Evolutionary conservation across 2,888 invertebrate genomes (phyloP), one percentile per base, ranked within the genome.

Genomic region (Dasypolia templi): DNA sequence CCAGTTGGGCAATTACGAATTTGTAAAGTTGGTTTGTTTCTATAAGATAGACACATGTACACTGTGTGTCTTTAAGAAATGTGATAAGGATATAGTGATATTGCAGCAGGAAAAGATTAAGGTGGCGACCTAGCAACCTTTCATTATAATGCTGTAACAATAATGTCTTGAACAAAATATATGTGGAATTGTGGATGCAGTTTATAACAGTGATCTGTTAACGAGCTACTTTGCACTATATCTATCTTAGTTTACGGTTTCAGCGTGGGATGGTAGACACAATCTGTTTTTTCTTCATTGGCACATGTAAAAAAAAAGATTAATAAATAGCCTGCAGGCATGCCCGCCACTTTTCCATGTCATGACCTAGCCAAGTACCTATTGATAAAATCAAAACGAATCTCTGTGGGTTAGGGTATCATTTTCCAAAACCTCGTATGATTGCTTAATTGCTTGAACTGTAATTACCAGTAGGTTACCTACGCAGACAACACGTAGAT

Each of bases 261-360:
- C 12, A 32, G 76, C 79, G 82, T 79, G 65, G 70, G 82, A 76
- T 22, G 82, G 22, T 42, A 68, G 68, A 79, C 81, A 59, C 32
- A 63, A 59, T 81, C 82, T 76, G 79, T 32, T 66, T 81, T 81
- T 29, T 69, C 61, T 79, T 70, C n/a, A 59, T 59, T 77, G 29
- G 11, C 66, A 82, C 70, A 58, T 66, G 19, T 6, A 6, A 5
- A 51, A 69, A 70, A 53, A 66, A 66, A 49, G 46, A 22, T 71
- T 58, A 81, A 39, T 65, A 65, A 75, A 53, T 26, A 55, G n/a
- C 32, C 6, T 26, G 32, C 42, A 1, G n/a, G 46, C 62, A 44
- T 65, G 51, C 17, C 9, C 6, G 14, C 44, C 29, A 65, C 63
- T 59, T 65, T 22, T 22, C 35, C 17, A 59, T 59, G 42, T 55